Evolutionary conservation across 2,888 invertebrate genomes (phyloP).

Genomic region (Myopa tessellatipennis): DNA sequence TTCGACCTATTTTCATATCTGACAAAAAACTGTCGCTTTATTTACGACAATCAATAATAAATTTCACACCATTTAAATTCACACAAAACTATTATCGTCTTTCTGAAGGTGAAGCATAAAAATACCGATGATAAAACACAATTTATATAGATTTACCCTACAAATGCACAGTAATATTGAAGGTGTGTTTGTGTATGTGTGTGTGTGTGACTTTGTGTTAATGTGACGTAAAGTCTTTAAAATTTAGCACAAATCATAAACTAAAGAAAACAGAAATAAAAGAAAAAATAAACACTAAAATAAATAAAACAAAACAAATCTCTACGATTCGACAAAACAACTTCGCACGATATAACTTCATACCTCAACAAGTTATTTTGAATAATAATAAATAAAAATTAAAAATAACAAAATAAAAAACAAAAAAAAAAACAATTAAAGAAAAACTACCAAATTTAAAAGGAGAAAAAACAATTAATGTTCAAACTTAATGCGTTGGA

Average conservation of each 20-base stretch:
- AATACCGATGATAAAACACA: no score
- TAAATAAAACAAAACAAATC: neutral
- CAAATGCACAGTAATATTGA: neutral
- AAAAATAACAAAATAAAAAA: neutral
- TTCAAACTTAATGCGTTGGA: slow-evolving; percentile 6
- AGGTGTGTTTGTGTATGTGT: slow-evolving; percentile 12
- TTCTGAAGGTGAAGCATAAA: no score
- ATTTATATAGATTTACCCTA: no score
- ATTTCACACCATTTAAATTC: neutral
- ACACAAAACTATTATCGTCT: no score
- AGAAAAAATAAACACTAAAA: neutral
- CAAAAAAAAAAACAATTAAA: neutral
- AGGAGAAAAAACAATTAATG: neutral
- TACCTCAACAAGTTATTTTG: slow-evolving; percentile 11
- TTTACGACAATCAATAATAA: neutral
- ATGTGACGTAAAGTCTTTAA: slow-evolving; percentile 9
- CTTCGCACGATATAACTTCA: slow-evolving; percentile 15
- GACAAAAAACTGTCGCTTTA: neutral
- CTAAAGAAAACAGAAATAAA: neutral
- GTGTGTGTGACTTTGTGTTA: slow-evolving; percentile 3
- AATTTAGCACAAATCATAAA: slow-evolving; percentile 19
- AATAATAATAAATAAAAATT: slow-evolving; percentile 20
- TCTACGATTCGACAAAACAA: neutral
- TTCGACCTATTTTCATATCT: no score
- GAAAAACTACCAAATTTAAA: neutral